phyloP scores from a whole-genome alignment of 1,140 invertebrate species.

The Pogonus chalceus region DNA sequence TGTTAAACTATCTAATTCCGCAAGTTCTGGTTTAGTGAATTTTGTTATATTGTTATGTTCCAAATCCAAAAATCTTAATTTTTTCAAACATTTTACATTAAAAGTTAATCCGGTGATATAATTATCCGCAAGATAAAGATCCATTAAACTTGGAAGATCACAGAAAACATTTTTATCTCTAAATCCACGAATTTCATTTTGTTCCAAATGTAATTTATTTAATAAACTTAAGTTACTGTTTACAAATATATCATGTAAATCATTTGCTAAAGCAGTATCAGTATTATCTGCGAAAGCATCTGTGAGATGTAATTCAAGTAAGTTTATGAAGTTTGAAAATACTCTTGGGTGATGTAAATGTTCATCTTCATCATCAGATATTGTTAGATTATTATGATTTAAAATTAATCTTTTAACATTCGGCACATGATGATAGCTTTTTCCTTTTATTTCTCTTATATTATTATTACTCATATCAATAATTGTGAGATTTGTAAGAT shows the following conservation, averaged over 20 bases:
- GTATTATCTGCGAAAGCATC: slow-evolving; percentile 64
- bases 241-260: slow-evolving; percentile 62
- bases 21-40: slow-evolving; percentile 47
- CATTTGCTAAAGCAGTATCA: slow-evolving; percentile 47
- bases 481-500: slow-evolving; percentile 47
- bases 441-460: slow-evolving; percentile 64
- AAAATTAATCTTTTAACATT: slow-evolving; percentile 61
- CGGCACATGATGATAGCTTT: slow-evolving; percentile 64
- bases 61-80: slow-evolving; percentile 58
- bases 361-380: slow-evolving; percentile 41
- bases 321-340: slow-evolving; percentile 67
- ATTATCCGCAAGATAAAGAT: slow-evolving; percentile 63
- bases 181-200: slow-evolving; percentile 64
- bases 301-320: slow-evolving; percentile 62
- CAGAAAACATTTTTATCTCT: slow-evolving; percentile 59
- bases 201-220: slow-evolving; percentile 64
- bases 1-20: slow-evolving; percentile 46
- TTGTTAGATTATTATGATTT: slow-evolving; percentile 62
- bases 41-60: slow-evolving; percentile 56
- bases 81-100: slow-evolving; percentile 53
- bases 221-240: slow-evolving; percentile 56
- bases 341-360: slow-evolving; percentile 60
- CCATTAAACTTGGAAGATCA: slow-evolving; percentile 51
- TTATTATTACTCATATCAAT: slow-evolving; percentile 71
- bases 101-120: slow-evolving; percentile 51